Base-by-base conservation (phyloP, 2,888 invertebrate genomes). In the Phengaris alcon region DNA sequence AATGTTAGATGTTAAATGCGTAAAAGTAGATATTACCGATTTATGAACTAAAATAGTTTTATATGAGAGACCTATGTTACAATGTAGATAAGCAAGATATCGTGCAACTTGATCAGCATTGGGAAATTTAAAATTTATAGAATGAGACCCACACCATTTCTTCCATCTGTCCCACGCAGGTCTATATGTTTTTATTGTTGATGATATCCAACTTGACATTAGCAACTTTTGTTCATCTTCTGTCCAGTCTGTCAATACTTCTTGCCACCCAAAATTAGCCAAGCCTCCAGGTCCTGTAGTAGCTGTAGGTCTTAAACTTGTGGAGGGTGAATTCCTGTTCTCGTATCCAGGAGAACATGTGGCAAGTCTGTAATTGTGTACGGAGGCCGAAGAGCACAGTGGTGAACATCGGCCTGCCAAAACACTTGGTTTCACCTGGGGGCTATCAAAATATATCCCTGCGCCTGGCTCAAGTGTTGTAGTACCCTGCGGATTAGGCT, bases 181-280 rank as follows among this genome's bases (percentile, higher is more conserved):
- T 68, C 15, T 74, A 13, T 79, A 80, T 6, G 79, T 22, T 79
- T 9, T 22, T 55, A 80, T 59, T 2, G 82, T 80, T 13, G 81
- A 82, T 2, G 51, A 44, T 6, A 80, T 73, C 81, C 81, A 81
- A 46, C 79, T 79, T 2, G 64, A 76, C 9, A 74, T 76, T 69
- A 82, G 74, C 0, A 80, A 13, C 2, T 77, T 44, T 68, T 73
- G 57, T 72, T 81, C 79, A 7, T 75, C 73, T 55, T 12, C 44
- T 2, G 77, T 57, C 81, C 80, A 81, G 68, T 78, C 54, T 0
- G 73, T 48, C 5, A 80, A 35, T 15, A 77, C 44, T 9, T 77
- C 68, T 1, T 73, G 59, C 57, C 69, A 78, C 22, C 22, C 22
- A 22, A 22, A 22, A 22, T 22, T 22, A 22, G 22, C 22, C 22